Percentiles rank a stretch among this genome's conserved stretches.
phyloP scores from a whole-genome alignment of 2,113 vertebrate genomes.

The Ramphastos sulfuratus region DNA sequence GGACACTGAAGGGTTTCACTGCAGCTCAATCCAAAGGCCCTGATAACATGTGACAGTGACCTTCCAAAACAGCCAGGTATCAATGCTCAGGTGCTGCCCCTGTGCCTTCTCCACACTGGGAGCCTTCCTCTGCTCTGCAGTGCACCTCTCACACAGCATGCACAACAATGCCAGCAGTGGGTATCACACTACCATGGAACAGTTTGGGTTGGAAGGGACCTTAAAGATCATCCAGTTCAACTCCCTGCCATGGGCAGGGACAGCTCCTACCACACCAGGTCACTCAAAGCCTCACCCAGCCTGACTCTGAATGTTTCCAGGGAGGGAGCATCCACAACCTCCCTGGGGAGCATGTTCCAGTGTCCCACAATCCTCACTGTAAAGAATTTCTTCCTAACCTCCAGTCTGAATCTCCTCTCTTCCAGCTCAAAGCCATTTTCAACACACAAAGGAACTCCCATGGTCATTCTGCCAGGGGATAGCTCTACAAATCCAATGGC shows the following conservation, averaged over 20 bases:
- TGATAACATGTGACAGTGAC: not conserved
- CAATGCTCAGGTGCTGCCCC: fast-evolving
- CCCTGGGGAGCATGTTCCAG: not conserved
- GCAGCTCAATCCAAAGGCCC: not conserved
- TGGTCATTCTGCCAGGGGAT: not conserved
- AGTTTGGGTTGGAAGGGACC: too few relatives aligned
- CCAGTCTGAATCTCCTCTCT: too few relatives aligned
- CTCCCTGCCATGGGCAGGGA: not conserved
- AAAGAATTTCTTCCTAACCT: too few relatives aligned
- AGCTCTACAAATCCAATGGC: not conserved
- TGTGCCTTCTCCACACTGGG: not conserved
- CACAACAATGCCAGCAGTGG: not conserved
- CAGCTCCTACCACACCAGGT: not conserved
- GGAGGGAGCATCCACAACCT: not conserved
- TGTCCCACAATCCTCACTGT: too few relatives aligned
- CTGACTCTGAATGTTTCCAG: not conserved
- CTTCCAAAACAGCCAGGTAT: not conserved
- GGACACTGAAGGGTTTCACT: not conserved
- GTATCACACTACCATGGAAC: not conserved
- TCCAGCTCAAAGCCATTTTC: not conserved
- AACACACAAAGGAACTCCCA: not conserved
- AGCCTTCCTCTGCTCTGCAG: not conserved
- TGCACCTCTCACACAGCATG: fast-evolving
- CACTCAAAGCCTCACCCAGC: not conserved
- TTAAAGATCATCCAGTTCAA: too few relatives aligned